Percentiles rank a stretch among this genome's conserved stretches.
Evolutionary conservation across 2,888 invertebrate genomes (phyloP).

Genomic region (Lochmaea capreae): DNA sequence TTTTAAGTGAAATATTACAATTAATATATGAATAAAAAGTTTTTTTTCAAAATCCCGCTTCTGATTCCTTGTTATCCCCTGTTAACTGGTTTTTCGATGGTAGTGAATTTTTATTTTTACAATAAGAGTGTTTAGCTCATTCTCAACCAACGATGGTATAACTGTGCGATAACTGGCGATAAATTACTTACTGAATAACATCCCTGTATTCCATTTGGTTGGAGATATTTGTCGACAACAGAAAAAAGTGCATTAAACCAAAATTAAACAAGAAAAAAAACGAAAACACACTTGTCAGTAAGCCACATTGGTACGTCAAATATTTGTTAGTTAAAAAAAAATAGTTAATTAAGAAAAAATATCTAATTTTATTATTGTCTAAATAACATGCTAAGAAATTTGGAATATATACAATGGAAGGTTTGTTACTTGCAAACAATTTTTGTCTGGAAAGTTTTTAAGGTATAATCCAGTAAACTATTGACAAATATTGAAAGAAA

Average conservation of each 20-base stretch:
- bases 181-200: conserved; percentile 79
- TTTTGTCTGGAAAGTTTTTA: background rate
- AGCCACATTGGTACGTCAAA: conserved; percentile 33
- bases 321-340: too few relatives aligned
- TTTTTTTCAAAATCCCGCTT: too few relatives aligned
- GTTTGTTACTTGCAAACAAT: background rate
- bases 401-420: background rate
- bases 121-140: conserved; percentile 11
- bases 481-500: too few relatives aligned
- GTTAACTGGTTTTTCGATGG: background rate
- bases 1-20: too few relatives aligned
- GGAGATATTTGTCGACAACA: conserved; percentile 72
- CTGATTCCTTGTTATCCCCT: too few relatives aligned
- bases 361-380: background rate
- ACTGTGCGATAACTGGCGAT: conserved; percentile 34
- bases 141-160: conserved; percentile 31
- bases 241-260: conserved; percentile 74
- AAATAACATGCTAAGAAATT: background rate
- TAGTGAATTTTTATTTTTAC: background rate
- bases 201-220: conserved; percentile 72
- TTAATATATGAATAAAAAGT: too few relatives aligned
- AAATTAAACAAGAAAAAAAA: conserved; percentile 48
- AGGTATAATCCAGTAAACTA: too few relatives aligned
- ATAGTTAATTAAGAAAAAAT: too few relatives aligned
- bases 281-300: conserved; percentile 46